phyloP scores from a whole-genome alignment of 2,113 vertebrate species.

The Oncorhynchus gorbuscha region DNA sequence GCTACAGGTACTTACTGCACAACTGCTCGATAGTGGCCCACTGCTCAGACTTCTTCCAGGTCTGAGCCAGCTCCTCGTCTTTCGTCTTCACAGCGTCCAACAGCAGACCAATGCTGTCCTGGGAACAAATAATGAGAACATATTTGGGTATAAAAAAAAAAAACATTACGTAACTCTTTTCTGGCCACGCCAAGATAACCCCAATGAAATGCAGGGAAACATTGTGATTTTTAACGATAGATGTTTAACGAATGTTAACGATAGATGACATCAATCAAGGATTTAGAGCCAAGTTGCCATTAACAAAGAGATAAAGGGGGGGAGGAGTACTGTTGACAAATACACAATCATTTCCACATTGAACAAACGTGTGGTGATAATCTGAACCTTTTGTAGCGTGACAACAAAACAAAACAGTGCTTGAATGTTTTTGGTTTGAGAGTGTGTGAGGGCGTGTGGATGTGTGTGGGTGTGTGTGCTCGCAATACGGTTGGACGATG shows the following conservation, averaged over 20 bases:
- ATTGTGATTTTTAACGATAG: neutral
- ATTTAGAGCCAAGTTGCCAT: neutral
- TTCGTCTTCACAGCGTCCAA: conserved; percentile 92
- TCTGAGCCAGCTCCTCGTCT: conserved; percentile 92
- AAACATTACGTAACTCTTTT: neutral
- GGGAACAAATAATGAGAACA: conserved; percentile 6
- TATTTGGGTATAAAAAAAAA: too few species aligned
- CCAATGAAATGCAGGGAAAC: neutral
- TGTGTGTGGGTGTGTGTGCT: neutral
- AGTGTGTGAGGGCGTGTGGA: neutral
- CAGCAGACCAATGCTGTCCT: conserved; percentile 96
- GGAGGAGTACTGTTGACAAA: neutral
- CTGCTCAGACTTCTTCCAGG: conserved; percentile 97
- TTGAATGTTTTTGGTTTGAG: neutral
- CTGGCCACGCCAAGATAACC: neutral
- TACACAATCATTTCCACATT: conserved; percentile 21
- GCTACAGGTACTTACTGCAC: conserved; percentile 87
- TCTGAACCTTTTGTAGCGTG: neutral
- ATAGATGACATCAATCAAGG: neutral
- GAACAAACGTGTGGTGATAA: conserved; percentile 7
- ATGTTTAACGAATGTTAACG: too few species aligned
- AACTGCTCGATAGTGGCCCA: conserved; percentile 99
- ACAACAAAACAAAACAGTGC: neutral
- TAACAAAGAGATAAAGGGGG: neutral
- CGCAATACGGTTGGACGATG: neutral